A percentile compares a stretch with the other conserved stretches of the same genome.
These are phyloP conservation scores for Papilio dardanus DNA, from an alignment of 1,140 invertebrate species.

Conservation along the genomic window DNA sequence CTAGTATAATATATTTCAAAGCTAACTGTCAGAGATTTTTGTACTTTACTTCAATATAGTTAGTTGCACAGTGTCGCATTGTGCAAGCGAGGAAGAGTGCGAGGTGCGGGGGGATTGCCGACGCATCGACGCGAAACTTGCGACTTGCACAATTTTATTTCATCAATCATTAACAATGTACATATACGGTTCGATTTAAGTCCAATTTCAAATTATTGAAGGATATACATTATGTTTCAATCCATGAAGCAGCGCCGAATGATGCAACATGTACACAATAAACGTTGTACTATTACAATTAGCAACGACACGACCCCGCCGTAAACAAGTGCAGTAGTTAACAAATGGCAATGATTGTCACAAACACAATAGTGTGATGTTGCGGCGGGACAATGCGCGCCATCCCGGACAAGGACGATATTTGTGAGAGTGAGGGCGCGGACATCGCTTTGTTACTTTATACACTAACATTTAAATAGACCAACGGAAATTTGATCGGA, in stretches of 20 bases:
- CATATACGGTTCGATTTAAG: not conserved
- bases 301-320: not conserved
- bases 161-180: constrained; percentile 1
- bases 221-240: not conserved
- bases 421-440: not conserved
- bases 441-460: not conserved
- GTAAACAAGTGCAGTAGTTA: not conserved
- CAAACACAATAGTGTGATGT: not conserved
- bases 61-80: not conserved
- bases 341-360: not conserved
- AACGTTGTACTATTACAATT: not conserved
- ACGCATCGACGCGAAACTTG: not conserved
- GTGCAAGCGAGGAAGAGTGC: not conserved
- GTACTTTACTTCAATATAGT: not conserved
- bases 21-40: too few relatives aligned
- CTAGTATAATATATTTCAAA: too few relatives aligned
- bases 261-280: not conserved
- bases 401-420: not conserved
- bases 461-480: not conserved
- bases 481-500: constrained; percentile 10
- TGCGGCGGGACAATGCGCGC: not conserved
- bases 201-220: not conserved
- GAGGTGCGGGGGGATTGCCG: not conserved
- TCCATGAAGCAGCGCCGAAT: not conserved
- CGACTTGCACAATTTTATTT: not conserved